Evolutionary conservation across 2,113 vertebrate species (phyloP).

Genomic region (Numenius arquata): DNA sequence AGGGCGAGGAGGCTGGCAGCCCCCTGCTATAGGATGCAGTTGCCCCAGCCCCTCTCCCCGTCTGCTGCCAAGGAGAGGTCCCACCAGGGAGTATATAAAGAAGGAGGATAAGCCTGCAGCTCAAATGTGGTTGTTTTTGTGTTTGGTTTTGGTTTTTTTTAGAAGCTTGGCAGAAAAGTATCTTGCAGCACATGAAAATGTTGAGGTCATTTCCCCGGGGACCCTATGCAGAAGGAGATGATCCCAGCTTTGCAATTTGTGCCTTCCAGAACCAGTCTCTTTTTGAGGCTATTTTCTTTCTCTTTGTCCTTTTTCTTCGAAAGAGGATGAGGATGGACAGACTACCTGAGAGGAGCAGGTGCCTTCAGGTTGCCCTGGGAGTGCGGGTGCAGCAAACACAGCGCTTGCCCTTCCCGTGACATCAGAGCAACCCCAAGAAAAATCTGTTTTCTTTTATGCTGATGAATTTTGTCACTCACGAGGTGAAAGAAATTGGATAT

Average conservation of each 20-base stretch:
- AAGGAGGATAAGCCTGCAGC: background rate
- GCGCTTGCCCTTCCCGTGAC: background rate
- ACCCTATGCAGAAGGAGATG: background rate
- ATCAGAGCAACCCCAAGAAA: background rate
- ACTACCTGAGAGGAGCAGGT: rapidly evolving
- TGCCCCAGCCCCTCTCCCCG: rapidly evolving
- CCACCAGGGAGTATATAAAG: background rate
- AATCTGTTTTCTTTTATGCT: background rate
- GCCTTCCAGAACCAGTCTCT: background rate
- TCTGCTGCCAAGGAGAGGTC: background rate
- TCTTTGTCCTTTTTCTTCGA: rapidly evolving
- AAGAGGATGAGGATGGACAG: background rate
- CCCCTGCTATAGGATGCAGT: background rate
- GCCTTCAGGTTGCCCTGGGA: background rate
- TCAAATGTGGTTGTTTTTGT: background rate
- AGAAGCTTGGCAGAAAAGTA: background rate
- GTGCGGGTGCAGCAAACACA: background rate
- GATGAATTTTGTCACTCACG: background rate
- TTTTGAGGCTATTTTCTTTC: background rate
- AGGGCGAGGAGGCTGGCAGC: background rate
- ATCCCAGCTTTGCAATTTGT: background rate
- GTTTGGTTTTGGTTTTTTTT: too few species aligned
- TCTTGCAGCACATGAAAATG: background rate
- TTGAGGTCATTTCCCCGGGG: background rate
- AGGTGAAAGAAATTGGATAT: background rate